These are phyloP conservation scores for Saccostrea cuccullata DNA, from an alignment of 1,140 invertebrate genomes.

Conservation along the genomic window DNA sequence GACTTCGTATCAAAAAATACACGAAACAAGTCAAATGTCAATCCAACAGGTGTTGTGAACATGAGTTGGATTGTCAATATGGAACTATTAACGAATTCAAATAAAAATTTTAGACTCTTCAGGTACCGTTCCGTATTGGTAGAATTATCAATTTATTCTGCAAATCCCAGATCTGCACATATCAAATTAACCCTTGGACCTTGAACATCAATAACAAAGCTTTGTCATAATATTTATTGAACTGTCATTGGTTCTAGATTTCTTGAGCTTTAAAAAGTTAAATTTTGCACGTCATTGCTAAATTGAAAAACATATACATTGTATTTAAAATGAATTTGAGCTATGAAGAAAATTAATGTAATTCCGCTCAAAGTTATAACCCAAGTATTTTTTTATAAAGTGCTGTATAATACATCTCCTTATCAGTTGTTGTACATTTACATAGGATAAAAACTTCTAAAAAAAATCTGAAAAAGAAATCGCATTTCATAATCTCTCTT, in stretches of 20 bases:
- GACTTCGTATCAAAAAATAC: not conserved
- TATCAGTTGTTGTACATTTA: no score
- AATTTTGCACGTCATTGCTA: not conserved
- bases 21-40: slow-evolving; percentile 8
- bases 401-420: no score
- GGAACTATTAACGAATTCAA: slow-evolving; percentile 9
- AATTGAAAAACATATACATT: not conserved
- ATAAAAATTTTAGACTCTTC: not conserved
- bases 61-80: not conserved
- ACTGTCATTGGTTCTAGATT: not conserved
- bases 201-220: not conserved
- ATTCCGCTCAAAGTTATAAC: no score
- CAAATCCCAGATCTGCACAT: not conserved
- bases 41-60: not conserved
- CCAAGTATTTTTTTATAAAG: no score
- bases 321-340: not conserved
- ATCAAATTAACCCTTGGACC: not conserved
- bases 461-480: no score
- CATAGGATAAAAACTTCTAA: no score
- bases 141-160: not conserved
- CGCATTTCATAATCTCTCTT: no score
- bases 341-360: no score
- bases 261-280: not conserved
- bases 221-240: not conserved
- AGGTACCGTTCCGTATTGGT: not conserved